phyloP scores from a whole-genome alignment of 1,140 invertebrate genomes.

The Lepidostoma basale region DNA sequence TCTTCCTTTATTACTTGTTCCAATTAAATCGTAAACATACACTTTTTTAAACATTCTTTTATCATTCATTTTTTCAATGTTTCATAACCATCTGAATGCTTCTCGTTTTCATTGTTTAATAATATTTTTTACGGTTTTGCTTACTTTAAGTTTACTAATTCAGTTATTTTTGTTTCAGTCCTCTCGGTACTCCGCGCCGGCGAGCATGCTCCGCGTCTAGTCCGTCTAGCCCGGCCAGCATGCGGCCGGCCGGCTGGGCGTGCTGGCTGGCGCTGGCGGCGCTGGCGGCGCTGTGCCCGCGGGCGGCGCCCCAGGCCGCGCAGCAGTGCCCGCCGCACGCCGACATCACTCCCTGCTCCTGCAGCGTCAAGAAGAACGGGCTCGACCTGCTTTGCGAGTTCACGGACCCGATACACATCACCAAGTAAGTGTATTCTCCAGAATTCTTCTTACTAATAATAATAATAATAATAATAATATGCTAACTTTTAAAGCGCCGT shows the following conservation, averaged over 20 bases:
- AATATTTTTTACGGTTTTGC: too few relatives aligned
- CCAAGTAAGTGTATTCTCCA: constrained; percentile 13
- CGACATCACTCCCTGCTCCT: constrained; percentile 79
- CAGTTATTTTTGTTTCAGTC: not conserved
- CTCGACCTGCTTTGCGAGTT: constrained; percentile 86
- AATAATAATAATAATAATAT: too few relatives aligned
- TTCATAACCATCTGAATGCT: too few relatives aligned
- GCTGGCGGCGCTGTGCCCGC: constrained; percentile 51
- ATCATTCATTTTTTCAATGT: too few relatives aligned
- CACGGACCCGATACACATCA: constrained; percentile 75
- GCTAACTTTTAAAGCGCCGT: too few relatives aligned
- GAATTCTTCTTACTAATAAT: too few relatives aligned
- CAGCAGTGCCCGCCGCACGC: constrained; percentile 74
- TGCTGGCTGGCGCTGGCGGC: constrained; percentile 40
- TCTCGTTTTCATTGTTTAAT: too few relatives aligned
- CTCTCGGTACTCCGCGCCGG: not conserved
- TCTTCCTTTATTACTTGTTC: too few relatives aligned
- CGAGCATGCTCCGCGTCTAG: not conserved
- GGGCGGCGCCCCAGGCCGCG: constrained; percentile 54
- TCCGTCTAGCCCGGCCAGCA: not conserved
- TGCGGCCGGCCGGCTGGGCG: constrained; percentile 12
- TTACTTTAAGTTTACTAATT: too few relatives aligned
- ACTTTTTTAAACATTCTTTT: too few relatives aligned
- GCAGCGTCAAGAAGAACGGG: constrained; percentile 83
- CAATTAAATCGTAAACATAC: too few relatives aligned